These are phyloP conservation scores for Tadarida brasiliensis DNA, from an alignment of 2,797 vertebrate genomes.

Conservation along the genomic window DNA sequence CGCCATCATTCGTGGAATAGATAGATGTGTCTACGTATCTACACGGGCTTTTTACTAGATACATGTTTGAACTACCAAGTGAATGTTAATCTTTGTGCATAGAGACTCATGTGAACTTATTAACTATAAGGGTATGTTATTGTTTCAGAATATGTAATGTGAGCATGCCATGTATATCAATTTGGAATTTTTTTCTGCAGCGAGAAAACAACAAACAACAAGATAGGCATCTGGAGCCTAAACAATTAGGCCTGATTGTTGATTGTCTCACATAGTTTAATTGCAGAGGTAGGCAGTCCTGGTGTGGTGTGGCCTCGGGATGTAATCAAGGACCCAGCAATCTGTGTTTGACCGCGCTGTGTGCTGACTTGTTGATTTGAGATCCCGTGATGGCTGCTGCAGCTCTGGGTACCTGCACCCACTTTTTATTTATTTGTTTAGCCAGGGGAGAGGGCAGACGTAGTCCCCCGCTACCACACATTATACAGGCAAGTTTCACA, in stretches of 20 bases:
- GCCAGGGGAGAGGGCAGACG: too few species aligned
- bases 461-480: too few species aligned
- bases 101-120: background rate
- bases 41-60: background rate
- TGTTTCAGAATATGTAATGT: conserved; percentile 47
- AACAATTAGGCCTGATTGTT: background rate
- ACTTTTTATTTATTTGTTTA: too few species aligned
- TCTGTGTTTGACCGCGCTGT: background rate
- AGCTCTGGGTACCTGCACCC: background rate
- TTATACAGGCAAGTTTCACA: too few species aligned
- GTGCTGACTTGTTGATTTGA: background rate
- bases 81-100: conserved; percentile 21
- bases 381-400: background rate
- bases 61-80: background rate
- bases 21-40: background rate
- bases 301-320: background rate
- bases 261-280: background rate
- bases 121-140: background rate
- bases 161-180: background rate
- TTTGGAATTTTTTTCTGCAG: conserved; percentile 29
- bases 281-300: background rate
- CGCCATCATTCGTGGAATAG: background rate
- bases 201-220: background rate
- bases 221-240: background rate
- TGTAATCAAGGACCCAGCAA: background rate